These are phyloP conservation scores for Geotrupes spiniger DNA, from an alignment of 2,888 invertebrate species.

Conservation along the genomic window DNA sequence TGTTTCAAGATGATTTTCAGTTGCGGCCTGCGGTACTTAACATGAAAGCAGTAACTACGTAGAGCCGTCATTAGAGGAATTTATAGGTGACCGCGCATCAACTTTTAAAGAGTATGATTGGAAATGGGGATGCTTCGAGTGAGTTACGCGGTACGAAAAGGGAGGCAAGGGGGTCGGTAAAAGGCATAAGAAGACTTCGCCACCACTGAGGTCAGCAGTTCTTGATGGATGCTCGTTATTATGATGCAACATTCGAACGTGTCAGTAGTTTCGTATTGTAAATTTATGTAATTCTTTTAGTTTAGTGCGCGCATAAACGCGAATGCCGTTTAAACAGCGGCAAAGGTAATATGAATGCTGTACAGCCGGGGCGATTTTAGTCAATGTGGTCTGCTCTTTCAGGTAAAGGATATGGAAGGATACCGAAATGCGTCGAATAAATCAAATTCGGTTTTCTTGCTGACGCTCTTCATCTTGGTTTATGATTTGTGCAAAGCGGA, in stretches of 20 bases:
- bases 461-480: conserved; percentile 18
- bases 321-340: too few relatives aligned
- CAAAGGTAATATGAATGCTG: too few relatives aligned
- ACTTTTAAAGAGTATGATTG: conserved; percentile 15
- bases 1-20: too few relatives aligned
- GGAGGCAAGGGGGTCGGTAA: conserved; percentile 14
- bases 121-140: conserved; percentile 15
- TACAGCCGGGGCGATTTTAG: too few relatives aligned
- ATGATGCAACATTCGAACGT: neutral
- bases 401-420: neutral
- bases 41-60: too few relatives aligned
- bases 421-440: neutral
- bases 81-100: conserved; percentile 21
- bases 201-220: conserved; percentile 13
- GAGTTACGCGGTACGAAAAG: conserved; percentile 4
- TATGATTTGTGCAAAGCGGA: conserved; percentile 20
- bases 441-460: neutral
- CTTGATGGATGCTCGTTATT: conserved; percentile 2
- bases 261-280: too few relatives aligned
- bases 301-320: too few relatives aligned
- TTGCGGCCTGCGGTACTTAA: too few relatives aligned
- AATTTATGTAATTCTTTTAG: too few relatives aligned
- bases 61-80: neutral
- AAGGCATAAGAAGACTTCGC: conserved; percentile 26
- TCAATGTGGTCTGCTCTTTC: too few relatives aligned